Evolutionary conservation across 2,888 invertebrate genomes (phyloP).

Genomic region (Dolomedes plantarius): DNA sequence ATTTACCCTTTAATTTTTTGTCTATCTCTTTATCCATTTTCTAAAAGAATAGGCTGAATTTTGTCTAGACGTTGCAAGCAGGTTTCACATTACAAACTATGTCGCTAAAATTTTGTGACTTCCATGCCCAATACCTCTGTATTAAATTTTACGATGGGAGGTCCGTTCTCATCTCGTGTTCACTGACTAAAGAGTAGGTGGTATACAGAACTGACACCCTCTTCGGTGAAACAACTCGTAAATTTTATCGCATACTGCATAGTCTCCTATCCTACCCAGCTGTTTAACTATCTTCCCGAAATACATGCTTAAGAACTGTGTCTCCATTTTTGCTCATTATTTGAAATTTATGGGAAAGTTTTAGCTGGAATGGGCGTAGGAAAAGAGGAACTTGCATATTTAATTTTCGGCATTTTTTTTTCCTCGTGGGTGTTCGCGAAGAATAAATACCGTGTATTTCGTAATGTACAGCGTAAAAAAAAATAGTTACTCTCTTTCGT

Average conservation of each 20-base stretch:
- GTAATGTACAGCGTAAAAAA: too few relatives aligned
- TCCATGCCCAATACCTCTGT: too few relatives aligned
- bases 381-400: not conserved
- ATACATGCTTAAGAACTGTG: not conserved
- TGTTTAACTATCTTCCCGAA: constrained; percentile 5
- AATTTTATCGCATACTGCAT: not conserved
- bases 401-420: not conserved
- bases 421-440: not conserved
- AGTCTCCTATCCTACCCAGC: not conserved
- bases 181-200: not conserved
- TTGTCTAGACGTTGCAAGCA: too few relatives aligned
- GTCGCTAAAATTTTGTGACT: too few relatives aligned
- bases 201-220: not conserved
- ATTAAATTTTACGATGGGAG: not conserved
- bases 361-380: not conserved
- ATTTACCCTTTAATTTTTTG: too few relatives aligned
- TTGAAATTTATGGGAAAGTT: constrained; percentile 21
- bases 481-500: too few relatives aligned
- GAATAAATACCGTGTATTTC: too few relatives aligned
- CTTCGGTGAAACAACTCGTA: constrained; percentile 1
- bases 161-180: not conserved
- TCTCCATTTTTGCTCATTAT: constrained; percentile 19
- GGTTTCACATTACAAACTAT: too few relatives aligned
- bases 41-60: too few relatives aligned
- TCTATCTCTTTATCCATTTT: too few relatives aligned